phyloP scores from a whole-genome alignment of 2,113 vertebrate species.

The Eclectus roratus region DNA sequence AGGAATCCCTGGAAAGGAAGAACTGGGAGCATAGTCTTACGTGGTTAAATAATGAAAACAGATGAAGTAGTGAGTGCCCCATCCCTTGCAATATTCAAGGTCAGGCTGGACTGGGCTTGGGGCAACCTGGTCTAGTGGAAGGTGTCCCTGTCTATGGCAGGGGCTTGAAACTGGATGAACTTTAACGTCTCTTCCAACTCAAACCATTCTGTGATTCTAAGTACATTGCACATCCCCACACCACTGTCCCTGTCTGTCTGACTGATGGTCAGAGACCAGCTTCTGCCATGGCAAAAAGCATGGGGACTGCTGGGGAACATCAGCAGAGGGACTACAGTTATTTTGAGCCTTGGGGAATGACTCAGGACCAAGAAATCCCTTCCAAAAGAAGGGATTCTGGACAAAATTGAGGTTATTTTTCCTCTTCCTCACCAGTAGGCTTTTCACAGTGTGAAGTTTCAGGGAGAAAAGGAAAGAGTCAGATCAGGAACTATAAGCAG shows the following conservation, averaged over 20 bases:
- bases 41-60: rapidly evolving
- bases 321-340: not conserved
- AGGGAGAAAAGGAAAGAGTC: too few species aligned
- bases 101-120: not conserved
- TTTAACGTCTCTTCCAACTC: not conserved
- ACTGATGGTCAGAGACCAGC: not conserved
- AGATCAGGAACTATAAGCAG: not conserved
- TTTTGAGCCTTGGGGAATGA: not conserved
- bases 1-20: not conserved
- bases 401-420: not conserved
- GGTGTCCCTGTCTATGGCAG: not conserved
- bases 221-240: rapidly evolving
- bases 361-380: not conserved
- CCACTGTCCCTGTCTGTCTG: not conserved
- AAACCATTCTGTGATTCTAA: not conserved
- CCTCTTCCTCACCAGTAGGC: not conserved
- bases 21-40: too few species aligned
- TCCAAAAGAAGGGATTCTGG: not conserved
- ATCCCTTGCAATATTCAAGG: not conserved
- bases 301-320: not conserved
- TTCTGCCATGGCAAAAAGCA: rapidly evolving
- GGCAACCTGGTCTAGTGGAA: not conserved
- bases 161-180: not conserved
- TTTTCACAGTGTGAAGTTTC: not conserved
- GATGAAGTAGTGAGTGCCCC: not conserved